A percentile compares a stretch with the other conserved stretches of the same genome.
phyloP scores from a whole-genome alignment of 35 echinoderm and acorn worm species.

The Strongylocentrotus purpuratus region DNA sequence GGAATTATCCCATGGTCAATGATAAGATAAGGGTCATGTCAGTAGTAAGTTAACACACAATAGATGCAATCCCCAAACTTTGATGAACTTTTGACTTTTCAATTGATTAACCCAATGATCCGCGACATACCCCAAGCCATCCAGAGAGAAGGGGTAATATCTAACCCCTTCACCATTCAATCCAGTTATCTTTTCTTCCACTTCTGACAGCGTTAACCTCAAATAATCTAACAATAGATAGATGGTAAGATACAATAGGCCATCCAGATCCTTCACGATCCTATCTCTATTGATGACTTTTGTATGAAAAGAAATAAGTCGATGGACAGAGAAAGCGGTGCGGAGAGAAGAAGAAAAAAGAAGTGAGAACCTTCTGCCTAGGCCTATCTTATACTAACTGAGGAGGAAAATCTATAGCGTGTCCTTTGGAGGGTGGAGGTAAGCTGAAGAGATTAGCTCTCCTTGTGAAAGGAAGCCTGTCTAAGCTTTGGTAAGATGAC shows the following conservation, averaged over 20 bases:
- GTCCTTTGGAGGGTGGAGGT: neutral
- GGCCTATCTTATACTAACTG: neutral
- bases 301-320: constrained; percentile 18
- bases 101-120: constrained; percentile 5
- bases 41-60: neutral
- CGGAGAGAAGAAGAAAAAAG: constrained; percentile 1
- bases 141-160: constrained; percentile 2
- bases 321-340: neutral
- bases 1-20: no score
- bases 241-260: neutral
- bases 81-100: neutral
- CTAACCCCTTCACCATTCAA: neutral
- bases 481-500: neutral
- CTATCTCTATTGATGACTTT: neutral
- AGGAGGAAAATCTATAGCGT: constrained; percentile 23
- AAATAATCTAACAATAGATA: neutral
- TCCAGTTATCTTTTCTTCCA: neutral
- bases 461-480: constrained; percentile 30
- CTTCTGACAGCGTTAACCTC: constrained; percentile 9
- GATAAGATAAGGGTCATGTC: neutral
- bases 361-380: neutral
- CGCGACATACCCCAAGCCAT: neutral
- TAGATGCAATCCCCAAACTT: neutral
- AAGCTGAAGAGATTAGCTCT: neutral
- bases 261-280: neutral